phyloP scores from a whole-genome alignment of 2,113 vertebrate species.

The Carassius gibelio region DNA sequence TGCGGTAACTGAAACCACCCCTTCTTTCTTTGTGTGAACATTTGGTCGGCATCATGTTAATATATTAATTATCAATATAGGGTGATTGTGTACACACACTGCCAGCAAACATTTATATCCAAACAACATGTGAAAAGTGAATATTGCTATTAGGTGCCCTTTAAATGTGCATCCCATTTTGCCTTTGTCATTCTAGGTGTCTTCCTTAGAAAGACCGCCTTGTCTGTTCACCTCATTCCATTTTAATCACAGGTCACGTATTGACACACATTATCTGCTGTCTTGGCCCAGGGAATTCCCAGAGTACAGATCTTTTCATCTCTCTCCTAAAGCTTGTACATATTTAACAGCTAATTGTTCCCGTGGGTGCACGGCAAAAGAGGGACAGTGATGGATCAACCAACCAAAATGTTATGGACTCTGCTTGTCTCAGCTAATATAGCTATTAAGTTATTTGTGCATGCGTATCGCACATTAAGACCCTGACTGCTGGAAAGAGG shows the following conservation, averaged over 20 bases:
- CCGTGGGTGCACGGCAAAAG: background rate
- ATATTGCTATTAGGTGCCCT: too few relatives aligned
- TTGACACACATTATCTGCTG: constrained; percentile 42
- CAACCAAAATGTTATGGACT: constrained; percentile 56
- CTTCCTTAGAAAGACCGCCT: constrained; percentile 17
- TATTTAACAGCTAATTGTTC: constrained; percentile 59
- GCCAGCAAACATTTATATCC: too few relatives aligned
- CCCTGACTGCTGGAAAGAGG: constrained; percentile 42
- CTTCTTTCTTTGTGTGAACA: too few relatives aligned
- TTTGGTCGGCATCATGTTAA: too few relatives aligned
- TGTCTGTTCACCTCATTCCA: constrained; percentile 15
- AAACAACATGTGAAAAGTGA: too few relatives aligned
- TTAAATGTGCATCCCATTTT: background rate
- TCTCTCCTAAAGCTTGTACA: constrained; percentile 42
- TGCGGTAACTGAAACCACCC: too few relatives aligned
- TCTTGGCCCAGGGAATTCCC: constrained; percentile 43
- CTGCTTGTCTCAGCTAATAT: constrained; percentile 57
- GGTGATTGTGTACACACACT: too few relatives aligned
- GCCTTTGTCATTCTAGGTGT: background rate
- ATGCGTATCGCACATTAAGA: constrained; percentile 49
- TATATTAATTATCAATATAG: too few relatives aligned
- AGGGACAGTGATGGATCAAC: constrained; percentile 58
- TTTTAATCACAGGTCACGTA: constrained; percentile 43
- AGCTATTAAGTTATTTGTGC: constrained; percentile 55
- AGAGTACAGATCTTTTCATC: constrained; percentile 16